Evolutionary conservation across 1,140 invertebrate genomes (phyloP), one percentile per base, ranked within the genome.

Genomic region (Atta cephalotes): DNA sequence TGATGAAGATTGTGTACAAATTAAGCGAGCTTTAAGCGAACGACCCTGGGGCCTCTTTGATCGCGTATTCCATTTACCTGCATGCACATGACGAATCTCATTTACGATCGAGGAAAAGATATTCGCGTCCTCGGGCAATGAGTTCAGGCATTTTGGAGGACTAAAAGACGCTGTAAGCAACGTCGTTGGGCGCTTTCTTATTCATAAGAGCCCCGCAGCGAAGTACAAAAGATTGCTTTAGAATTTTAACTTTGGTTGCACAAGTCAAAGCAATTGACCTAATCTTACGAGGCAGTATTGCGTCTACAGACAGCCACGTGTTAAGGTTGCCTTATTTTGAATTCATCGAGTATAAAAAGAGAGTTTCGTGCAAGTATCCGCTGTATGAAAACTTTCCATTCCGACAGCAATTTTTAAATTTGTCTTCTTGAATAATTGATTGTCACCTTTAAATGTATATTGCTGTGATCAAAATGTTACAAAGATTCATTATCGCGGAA

Each of bases 241-340:
- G 21, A 81, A 71, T 51, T 82, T 82, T 82, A 82, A 45, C 53
- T 56, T 58, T 62, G 71, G 21, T 82, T 39, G 80, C 68, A 31
- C 53, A 60, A 81, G 78, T 63, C 28, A 0, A 60, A 60, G 53
- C 53, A 74, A 62, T 60, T 74, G 80, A 82, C 56, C 39, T 51
- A 62, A 82, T 82, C 68, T 82, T 82, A 62, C 39, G 18, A 6
- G 53, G 18, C 12, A 25, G 45, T 66, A 51, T 81, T 7, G 51
- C 66, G 35, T 31, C 68, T 82, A 82, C 72, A 60, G 21, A 49
- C 56, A 49, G 31, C 7, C 35, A 10, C 65, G 56, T 72, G 45
- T 81, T 60, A 71, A 82, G 68, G 39, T 35, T 74, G 25, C 7
- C 14, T 82, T n/a, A 72, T 25, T 82, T 63, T 39, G 25, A 35